These are phyloP conservation scores for Acipenser oxyrinchus DNA, from an alignment of 2,797 vertebrate species.

Conservation along the genomic window DNA sequence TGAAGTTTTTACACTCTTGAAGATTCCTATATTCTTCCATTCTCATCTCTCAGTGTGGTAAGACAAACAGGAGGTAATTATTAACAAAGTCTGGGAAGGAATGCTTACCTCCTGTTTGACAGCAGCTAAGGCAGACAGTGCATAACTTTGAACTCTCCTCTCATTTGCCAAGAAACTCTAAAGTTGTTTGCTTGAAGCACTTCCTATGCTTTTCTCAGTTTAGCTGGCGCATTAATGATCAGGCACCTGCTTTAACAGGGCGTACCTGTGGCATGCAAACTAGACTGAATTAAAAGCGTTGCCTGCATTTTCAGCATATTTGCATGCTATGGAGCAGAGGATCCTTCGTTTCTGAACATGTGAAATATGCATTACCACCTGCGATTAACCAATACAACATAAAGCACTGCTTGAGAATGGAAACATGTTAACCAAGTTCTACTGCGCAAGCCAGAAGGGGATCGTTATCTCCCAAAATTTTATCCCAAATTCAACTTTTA, in stretches of 20 bases:
- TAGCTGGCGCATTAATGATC: slow-evolving; percentile 20
- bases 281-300: slow-evolving; percentile 18
- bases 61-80: slow-evolving; percentile 11
- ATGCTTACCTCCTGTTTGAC: slow-evolving; percentile 12
- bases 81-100: slow-evolving; percentile 2
- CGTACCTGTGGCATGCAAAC: not conserved
- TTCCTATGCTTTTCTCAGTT: not conserved
- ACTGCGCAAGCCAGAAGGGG: no score
- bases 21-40: no score
- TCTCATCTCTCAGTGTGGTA: not conserved
- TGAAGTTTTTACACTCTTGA: no score
- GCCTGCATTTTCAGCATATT: slow-evolving; percentile 2
- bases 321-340: no score
- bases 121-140: slow-evolving; percentile 13
- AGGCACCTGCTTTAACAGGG: slow-evolving; percentile 23
- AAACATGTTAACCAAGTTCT: no score
- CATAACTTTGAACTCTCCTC: not conserved
- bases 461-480: no score
- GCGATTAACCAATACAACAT: no score
- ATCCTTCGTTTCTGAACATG: no score
- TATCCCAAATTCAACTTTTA: no score
- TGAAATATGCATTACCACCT: no score
- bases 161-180: slow-evolving; percentile 19
- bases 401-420: no score
- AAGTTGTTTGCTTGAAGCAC: slow-evolving; percentile 21